Conservation (phyloP, 2,888 invertebrate genomes). For the Scrobipalpa costella region DNA sequence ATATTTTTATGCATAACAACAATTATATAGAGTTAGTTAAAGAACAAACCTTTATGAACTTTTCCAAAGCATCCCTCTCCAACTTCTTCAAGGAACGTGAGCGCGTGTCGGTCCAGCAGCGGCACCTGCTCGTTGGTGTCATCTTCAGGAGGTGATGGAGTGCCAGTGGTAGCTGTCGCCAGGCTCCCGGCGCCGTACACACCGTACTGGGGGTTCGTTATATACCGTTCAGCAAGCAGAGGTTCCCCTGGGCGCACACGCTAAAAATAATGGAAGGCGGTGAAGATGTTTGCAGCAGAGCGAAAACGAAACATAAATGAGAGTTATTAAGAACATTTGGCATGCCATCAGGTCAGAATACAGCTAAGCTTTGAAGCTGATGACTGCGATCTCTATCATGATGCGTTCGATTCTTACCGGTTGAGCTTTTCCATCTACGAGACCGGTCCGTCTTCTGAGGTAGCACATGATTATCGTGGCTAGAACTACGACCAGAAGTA, state of each 20-base stretch:
- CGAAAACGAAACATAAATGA: not conserved
- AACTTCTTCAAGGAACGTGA: slow-evolving; percentile 87
- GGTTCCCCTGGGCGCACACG: slow-evolving; percentile 81
- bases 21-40: slow-evolving; percentile 18
- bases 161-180: slow-evolving; percentile 46
- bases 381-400: slow-evolving; percentile 7
- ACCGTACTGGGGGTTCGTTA: slow-evolving; percentile 89
- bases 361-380: slow-evolving; percentile 3
- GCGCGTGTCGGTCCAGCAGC: slow-evolving; percentile 83
- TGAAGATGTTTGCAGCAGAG: slow-evolving; percentile 20
- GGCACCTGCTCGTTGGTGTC: slow-evolving; percentile 75
- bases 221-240: slow-evolving; percentile 86
- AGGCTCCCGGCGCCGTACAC: slow-evolving; percentile 65
- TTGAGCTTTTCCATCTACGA: slow-evolving; percentile 68
- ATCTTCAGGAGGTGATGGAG: slow-evolving; percentile 39
- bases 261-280: slow-evolving; percentile 67
- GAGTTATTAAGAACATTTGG: not conserved
- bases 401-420: slow-evolving; percentile 54
- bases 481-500: slow-evolving; percentile 52
- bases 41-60: slow-evolving; percentile 88
- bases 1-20: slow-evolving; percentile 1
- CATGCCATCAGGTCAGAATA: slow-evolving; percentile 8
- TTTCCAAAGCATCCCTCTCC: slow-evolving; percentile 95
- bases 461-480: slow-evolving; percentile 53
- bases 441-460: slow-evolving; percentile 60